Evolutionary conservation across 2,797 vertebrate genomes (phyloP).

Genomic region (Neopelma chrysocephalum): DNA sequence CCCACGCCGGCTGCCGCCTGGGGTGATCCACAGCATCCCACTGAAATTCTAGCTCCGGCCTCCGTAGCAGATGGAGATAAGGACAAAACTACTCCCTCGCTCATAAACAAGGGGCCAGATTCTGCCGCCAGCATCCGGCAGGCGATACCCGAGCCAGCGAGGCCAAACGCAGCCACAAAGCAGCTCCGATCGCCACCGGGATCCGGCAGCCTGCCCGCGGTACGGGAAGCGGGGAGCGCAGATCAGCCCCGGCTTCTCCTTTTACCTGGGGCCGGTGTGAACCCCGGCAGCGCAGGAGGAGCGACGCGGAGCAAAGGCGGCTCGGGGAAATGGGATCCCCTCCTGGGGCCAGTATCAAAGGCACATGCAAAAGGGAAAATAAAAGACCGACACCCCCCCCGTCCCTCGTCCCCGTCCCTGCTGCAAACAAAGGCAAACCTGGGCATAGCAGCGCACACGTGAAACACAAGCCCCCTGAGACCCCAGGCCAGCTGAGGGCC

Average conservation of each 20-base stretch:
- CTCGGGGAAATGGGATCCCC: slow-evolving; percentile 48
- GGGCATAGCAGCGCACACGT: background rate
- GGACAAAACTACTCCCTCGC: slow-evolving; percentile 32
- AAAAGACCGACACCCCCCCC: background rate
- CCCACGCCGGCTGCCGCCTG: background rate
- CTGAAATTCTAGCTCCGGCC: slow-evolving; percentile 38
- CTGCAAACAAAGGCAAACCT: slow-evolving; percentile 52
- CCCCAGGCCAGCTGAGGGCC: background rate
- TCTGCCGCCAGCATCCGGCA: slow-evolving; percentile 20
- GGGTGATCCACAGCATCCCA: background rate
- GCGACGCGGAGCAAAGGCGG: background rate
- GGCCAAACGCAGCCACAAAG: background rate
- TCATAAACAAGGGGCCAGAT: slow-evolving; percentile 58
- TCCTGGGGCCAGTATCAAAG: slow-evolving; percentile 20
- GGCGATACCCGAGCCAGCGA: background rate
- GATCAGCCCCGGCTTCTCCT: background rate
- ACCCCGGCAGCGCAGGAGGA: background rate
- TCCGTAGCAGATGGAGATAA: slow-evolving; percentile 49
- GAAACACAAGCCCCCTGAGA: background rate
- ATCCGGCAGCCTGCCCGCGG: background rate
- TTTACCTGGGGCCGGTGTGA: background rate
- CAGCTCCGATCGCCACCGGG: background rate
- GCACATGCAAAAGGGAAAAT: slow-evolving; percentile 5
- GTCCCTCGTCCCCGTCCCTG: background rate
- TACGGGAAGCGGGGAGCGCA: background rate